Evolutionary conservation across 2,888 invertebrate species (phyloP), one percentile per base, ranked within the genome.

Genomic region (Thera obeliscata): DNA sequence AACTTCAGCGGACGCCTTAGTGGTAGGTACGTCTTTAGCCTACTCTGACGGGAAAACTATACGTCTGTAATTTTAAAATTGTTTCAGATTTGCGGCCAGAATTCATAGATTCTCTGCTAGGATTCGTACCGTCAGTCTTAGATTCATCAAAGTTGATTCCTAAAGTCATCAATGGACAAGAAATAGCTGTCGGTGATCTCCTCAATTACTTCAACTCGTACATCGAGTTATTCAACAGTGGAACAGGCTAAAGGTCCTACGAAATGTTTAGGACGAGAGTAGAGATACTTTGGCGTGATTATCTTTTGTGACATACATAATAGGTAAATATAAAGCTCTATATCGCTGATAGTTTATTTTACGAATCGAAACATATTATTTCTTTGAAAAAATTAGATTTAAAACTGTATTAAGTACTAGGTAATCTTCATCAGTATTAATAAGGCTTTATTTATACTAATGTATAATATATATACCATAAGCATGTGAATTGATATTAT

Each of bases 181-280:
- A 96, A 76, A 96, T 99, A n/a, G 97, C 96, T 79, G 97, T 97
- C 35, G 95, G 97, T 70, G 98, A 98, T 88, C 93, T 99, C 66
- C 94, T 98, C 69, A 97, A 98, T 87, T 99, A 98, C 91, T 98
- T 98, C 90, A 97, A 97, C 86, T 97, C 97, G 22, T 99, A 99
- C 84, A 97, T 98, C 86, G 96, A 96, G 84, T 97, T 98, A 78
- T 99, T 98, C 88, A 97, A 98, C 89, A 98, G 98, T 60, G 97
- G 22, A 2, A n/a, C 46, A 43, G 11, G 3, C 5, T n/a, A 9
- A 11, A 8, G 5, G 6, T 12, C 22, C n/a, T 12, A 56, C 4
- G 5, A 9, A 43, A 56, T 22, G 41, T 22, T 22, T 22, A 22
- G 22, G 22, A 22, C 22, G 22, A 22, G 22, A 22, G 22, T 22